These are phyloP conservation scores for Dasysyrphus albostriatus DNA, from an alignment of 2,888 invertebrate genomes.

Conservation along the genomic window DNA sequence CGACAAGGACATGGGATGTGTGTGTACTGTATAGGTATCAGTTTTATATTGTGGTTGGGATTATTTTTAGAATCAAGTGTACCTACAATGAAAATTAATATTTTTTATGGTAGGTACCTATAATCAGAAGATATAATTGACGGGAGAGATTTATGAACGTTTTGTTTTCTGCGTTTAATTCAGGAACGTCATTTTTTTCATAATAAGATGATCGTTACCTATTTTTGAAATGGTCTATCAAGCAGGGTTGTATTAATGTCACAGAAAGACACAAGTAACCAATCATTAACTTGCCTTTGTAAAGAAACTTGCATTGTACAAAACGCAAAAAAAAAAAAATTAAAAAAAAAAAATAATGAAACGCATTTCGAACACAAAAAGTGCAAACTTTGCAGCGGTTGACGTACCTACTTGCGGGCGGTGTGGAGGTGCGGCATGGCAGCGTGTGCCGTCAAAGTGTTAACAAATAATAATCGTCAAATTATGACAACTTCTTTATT, in stretches of 20 bases:
- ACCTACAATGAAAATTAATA: background rate
- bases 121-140: background rate
- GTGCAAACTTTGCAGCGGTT: background rate
- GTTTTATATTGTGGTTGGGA: background rate
- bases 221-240: background rate
- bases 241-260: background rate
- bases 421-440: background rate
- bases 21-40: background rate
- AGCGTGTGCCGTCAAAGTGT: conserved; percentile 30
- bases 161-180: background rate
- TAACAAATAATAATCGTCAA: conserved; percentile 50
- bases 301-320: background rate
- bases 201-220: background rate
- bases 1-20: conserved; percentile 11
- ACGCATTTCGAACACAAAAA: background rate
- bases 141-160: background rate
- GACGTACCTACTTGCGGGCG: background rate
- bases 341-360: background rate
- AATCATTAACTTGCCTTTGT: background rate
- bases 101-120: background rate
- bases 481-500: conserved; percentile 39
- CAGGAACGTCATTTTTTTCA: background rate
- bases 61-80: conserved; percentile 13
- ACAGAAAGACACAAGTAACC: background rate
- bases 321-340: background rate